These are phyloP conservation scores for Microplitis demolitor DNA, from an alignment of 1,140 invertebrate genomes.

Conservation along the genomic window DNA sequence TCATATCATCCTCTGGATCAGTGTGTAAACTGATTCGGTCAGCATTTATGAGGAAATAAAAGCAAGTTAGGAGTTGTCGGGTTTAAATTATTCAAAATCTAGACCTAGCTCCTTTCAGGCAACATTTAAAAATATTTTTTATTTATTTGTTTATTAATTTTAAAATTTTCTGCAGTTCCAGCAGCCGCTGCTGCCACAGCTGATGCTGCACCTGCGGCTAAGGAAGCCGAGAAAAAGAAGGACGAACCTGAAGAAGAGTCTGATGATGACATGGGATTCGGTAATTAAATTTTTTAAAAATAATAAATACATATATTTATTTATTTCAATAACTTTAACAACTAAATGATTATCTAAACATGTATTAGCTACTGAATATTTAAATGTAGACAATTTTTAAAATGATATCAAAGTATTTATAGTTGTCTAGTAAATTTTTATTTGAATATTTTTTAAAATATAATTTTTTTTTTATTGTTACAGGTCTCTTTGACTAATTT, in stretches of 20 bases:
- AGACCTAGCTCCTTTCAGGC: constrained; percentile 36
- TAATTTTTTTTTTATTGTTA: constrained; percentile 53
- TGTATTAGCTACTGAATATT: constrained; percentile 66
- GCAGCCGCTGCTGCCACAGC: constrained; percentile 70
- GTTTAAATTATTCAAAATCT: constrained; percentile 31
- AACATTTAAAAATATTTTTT: constrained; percentile 29
- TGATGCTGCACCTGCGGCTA: constrained; percentile 68
- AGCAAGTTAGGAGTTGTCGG: constrained; percentile 34
- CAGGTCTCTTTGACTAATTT: constrained; percentile 77
- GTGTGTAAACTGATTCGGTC: constrained; percentile 39
- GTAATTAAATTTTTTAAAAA: constrained; percentile 58
- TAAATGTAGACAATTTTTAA: constrained; percentile 56
- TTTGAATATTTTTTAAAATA: constrained; percentile 8
- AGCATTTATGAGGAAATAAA: constrained; percentile 50
- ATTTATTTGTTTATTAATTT: constrained; percentile 16
- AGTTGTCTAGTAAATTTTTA: not conserved
- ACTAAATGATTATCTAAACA: constrained; percentile 56
- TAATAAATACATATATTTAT: constrained; percentile 23
- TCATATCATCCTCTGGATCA: constrained; percentile 53
- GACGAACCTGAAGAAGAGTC: constrained; percentile 81
- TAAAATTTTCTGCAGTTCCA: constrained; percentile 51
- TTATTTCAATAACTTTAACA: constrained; percentile 9
- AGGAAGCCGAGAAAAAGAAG: constrained; percentile 82
- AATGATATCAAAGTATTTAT: constrained; percentile 6
- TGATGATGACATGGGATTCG: constrained; percentile 96